Evolutionary conservation across 2,113 vertebrate genomes (phyloP), one percentile per base, ranked within the genome.

Genomic region (Corythaeola cristata): DNA sequence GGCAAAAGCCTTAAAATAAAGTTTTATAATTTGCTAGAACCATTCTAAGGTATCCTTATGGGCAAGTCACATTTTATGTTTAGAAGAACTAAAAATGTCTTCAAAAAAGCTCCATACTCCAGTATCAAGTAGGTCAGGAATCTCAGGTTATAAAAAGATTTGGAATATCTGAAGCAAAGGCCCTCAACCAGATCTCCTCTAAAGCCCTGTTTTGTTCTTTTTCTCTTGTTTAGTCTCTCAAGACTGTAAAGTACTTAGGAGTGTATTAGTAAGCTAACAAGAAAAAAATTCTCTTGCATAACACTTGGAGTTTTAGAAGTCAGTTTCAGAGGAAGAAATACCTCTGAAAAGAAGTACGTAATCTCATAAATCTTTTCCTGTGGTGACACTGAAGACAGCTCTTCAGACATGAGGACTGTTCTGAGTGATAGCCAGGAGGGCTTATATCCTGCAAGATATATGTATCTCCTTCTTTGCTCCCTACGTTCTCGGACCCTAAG

Each of bases 131-230:
- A 96, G 76, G 79, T 82, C 35, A 94, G 87, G 87, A 94, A 79
- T 95, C 41, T 72, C 2, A 19, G 17, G 11, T 49, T 72, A 73
- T 84, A 87, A 92, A 98, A 94, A 87, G 76, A 76, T 60, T 62
- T 59, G 33, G 33, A 92, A 26, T 83, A 90, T 49, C 86, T 95
- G 77, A 94, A 97, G 39, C 50, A 94, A 95, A 78, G 27, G 26
- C 76, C 86, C 81, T 96, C 71, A 90, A 89, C 50, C 66, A 74
- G 56, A 90, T 76, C 71, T 68, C 17, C 37, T 75, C 56, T 88
- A 71, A 91, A 56, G 4, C 11, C 37, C 17, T 83, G 9, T 37
- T 96, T 88, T 90, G 17, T 72, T 95, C 76, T 84, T 93, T 97
- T 94, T 56, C 23, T 73, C 52, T 80, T 60, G 12, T 72, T 94